Conservation (phyloP, 2,113 vertebrate species). For the Euleptes europaea region DNA sequence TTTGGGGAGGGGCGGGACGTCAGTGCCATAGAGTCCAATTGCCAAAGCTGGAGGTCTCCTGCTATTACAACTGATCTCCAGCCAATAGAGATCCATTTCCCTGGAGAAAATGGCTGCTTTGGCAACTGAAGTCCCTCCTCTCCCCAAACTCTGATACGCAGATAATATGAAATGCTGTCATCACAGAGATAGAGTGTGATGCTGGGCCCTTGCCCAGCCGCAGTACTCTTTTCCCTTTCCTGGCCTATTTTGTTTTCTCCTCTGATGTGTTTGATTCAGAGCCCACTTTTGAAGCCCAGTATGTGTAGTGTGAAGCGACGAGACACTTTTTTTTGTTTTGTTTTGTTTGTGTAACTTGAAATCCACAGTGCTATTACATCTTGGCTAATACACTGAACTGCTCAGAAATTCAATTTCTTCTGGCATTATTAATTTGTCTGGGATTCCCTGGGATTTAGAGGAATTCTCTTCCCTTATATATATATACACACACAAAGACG, state of each 20-base stretch:
- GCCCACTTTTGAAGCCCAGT: neutral
- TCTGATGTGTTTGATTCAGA: neutral
- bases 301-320: neutral
- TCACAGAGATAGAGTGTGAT: no score
- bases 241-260: neutral
- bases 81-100: no score
- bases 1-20: no score
- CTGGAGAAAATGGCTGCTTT: no score
- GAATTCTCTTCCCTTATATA: neutral
- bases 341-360: neutral
- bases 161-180: no score
- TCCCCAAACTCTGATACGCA: no score
- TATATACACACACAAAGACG: rapidly evolving
- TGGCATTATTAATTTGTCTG: neutral
- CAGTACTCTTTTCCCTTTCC: neutral
- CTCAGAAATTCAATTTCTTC: neutral
- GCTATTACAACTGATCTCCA: no score
- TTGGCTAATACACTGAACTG: neutral
- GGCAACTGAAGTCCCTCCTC: no score
- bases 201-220: no score
- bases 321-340: neutral
- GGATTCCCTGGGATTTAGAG: neutral
- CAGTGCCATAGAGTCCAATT: no score
- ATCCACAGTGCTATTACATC: neutral
- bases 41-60: no score